Evolutionary conservation across 1,140 invertebrate species (phyloP).

Genomic region (Riptortus pedestris): DNA sequence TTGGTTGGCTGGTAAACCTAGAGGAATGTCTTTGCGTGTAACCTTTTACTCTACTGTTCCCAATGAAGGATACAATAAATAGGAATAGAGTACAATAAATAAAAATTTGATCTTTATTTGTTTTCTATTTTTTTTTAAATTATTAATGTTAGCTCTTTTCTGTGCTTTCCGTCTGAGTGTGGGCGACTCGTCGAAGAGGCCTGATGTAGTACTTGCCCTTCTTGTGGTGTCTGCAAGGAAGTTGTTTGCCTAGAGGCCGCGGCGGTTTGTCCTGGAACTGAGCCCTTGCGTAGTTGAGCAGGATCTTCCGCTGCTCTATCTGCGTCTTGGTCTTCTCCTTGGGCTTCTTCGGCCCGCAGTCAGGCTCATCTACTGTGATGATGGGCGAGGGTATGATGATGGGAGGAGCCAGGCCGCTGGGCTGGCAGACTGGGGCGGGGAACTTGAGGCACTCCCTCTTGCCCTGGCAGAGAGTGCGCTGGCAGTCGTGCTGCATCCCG

Average conservation of each 20-base stretch:
- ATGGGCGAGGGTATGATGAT: background rate
- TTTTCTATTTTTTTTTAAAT: too few relatives aligned
- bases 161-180: conserved; percentile 10
- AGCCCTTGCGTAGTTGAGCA: background rate
- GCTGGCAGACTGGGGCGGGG: conserved; percentile 52
- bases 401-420: conserved; percentile 31
- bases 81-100: too few relatives aligned
- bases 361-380: background rate
- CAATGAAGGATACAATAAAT: too few relatives aligned
- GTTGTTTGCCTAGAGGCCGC: background rate
- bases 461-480: conserved; percentile 53
- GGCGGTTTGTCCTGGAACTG: background rate
- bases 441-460: conserved; percentile 52
- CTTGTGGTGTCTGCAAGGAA: conserved; percentile 1
- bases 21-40: too few relatives aligned
- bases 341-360: background rate
- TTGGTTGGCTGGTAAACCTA: too few relatives aligned
- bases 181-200: background rate
- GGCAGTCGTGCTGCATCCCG: conserved; percentile 61
- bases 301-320: background rate
- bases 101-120: too few relatives aligned
- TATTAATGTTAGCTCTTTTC: too few relatives aligned
- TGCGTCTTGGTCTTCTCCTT: background rate
- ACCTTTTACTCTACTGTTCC: too few relatives aligned
- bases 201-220: conserved; percentile 11